Percentiles rank a stretch among this genome's conserved stretches.
These are phyloP conservation scores for Syngnathoides biaculeatus DNA, from an alignment of 2,113 vertebrate species.

Conservation along the genomic window DNA sequence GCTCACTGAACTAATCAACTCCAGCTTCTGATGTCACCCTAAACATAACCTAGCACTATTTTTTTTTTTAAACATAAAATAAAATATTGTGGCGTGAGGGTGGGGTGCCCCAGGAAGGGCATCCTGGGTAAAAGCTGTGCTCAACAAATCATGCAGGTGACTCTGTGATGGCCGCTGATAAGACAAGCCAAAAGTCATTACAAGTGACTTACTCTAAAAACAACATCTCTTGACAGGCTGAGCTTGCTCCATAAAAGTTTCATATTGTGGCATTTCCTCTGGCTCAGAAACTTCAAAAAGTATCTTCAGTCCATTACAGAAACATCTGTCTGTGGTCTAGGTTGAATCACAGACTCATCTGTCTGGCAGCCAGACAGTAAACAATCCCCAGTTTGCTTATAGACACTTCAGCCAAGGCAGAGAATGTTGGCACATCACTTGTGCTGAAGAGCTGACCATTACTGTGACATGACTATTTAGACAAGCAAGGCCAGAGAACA, in stretches of 20 bases:
- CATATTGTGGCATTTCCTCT: not conserved
- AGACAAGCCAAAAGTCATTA: not conserved
- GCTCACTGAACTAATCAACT: no score
- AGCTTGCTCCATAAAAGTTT: not conserved
- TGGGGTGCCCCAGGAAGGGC: no score
- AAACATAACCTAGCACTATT: no score
- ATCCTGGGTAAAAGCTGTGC: no score
- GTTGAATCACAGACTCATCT: constrained; percentile 42
- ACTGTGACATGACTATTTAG: constrained; percentile 14
- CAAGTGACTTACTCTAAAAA: not conserved
- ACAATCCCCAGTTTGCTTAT: constrained; percentile 29
- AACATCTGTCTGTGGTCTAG: constrained; percentile 18
- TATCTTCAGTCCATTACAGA: constrained; percentile 40
- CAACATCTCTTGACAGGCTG: not conserved
- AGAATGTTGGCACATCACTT: constrained; percentile 28
- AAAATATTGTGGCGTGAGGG: no score
- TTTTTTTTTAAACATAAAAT: no score
- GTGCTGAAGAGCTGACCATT: constrained; percentile 12
- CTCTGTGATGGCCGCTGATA: no score
- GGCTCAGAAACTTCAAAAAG: constrained; percentile 25
- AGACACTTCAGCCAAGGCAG: constrained; percentile 28
- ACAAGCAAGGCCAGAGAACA: constrained; percentile 11
- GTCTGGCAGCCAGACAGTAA: constrained; percentile 45
- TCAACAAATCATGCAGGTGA: no score
- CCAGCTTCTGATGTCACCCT: no score